Base-by-base conservation (phyloP, 2,797 vertebrate species). In the Channallabes apus region DNA sequence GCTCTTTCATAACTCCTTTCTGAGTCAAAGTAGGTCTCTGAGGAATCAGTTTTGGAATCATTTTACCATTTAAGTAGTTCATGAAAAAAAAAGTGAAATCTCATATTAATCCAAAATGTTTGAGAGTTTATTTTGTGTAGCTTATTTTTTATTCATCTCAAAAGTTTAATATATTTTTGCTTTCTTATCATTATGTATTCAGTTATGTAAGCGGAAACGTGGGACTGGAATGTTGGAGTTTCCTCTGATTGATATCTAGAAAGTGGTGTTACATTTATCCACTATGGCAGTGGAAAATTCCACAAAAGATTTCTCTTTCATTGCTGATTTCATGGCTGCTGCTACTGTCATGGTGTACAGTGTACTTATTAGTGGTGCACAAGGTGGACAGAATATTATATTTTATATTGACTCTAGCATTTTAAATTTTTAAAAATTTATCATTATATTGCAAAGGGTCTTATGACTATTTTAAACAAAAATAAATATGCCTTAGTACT, bases 1-100 rank as follows among this genome's bases (percentile, higher is more conserved):
- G 72, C n/a, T 77, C 72, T 61, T 77, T 76, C 18, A 68, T n/a
- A 38, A 32, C 69, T n/a, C 17, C 72, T 18, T 56, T 59, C 11
- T 32, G 20, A 65, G 32, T 32, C 20, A 29, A 51, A 51, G 12
- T 20, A 32, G 38, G 54, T 0, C n/a, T n/a, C 32, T 9, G 15
- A 38, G 6, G 18, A 67, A 12, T 58, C 22, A 24, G 58, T 76
- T 72, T 79, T 64, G 24, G 62, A 72, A 56, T 58, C 59, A 7
- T 82, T 58, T 85, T n/a, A 56, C 32, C 20, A 8, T 20, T 56
- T 41, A 62, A 38, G 20, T 17, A 15, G 12, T n/a, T 79, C 11
- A 77, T 75, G 29, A 51, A 3, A 17, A 38, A 32, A 5, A 38
- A 69, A 6, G 3, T 14, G 17, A 6, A 12, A 27, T 22, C 18